These are phyloP conservation scores for Adela reaumurella DNA, from an alignment of 2,888 invertebrate genomes.

Conservation along the genomic window DNA sequence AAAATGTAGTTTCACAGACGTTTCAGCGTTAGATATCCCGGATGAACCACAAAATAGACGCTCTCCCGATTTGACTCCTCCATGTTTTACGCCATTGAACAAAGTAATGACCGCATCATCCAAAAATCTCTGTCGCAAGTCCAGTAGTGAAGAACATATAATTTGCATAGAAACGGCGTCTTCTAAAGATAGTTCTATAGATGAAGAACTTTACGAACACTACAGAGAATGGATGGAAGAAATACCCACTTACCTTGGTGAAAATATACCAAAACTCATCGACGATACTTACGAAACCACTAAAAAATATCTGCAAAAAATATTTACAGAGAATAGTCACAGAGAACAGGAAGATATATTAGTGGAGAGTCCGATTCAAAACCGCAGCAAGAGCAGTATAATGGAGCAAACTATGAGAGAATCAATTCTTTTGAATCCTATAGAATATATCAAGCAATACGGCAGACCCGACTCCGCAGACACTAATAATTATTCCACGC, in stretches of 20 bases:
- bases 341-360: slow-evolving; percentile 16
- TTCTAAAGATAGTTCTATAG: slow-evolving; percentile 9
- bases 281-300: slow-evolving; percentile 21
- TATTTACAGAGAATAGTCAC: slow-evolving; percentile 17
- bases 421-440: slow-evolving; percentile 9
- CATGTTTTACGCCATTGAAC: too few species aligned
- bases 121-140: too few species aligned
- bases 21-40: too few species aligned
- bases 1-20: too few species aligned
- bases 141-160: not conserved
- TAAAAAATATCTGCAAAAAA: slow-evolving; percentile 18
- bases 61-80: too few species aligned
- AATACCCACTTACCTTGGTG: slow-evolving; percentile 21
- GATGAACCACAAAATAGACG: too few species aligned
- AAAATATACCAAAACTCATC: slow-evolving; percentile 17
- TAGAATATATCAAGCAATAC: slow-evolving; percentile 8
- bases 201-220: slow-evolving; percentile 16
- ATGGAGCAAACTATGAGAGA: slow-evolving; percentile 3
- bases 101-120: too few species aligned
- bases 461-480: not conserved
- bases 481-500: too few species aligned
- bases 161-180: not conserved
- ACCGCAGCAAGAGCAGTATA: not conserved
- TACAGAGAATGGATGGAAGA: slow-evolving; percentile 28
- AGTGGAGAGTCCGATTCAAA: not conserved